Base-by-base conservation (phyloP, 1,140 invertebrate species). In the Solen grandis region DNA sequence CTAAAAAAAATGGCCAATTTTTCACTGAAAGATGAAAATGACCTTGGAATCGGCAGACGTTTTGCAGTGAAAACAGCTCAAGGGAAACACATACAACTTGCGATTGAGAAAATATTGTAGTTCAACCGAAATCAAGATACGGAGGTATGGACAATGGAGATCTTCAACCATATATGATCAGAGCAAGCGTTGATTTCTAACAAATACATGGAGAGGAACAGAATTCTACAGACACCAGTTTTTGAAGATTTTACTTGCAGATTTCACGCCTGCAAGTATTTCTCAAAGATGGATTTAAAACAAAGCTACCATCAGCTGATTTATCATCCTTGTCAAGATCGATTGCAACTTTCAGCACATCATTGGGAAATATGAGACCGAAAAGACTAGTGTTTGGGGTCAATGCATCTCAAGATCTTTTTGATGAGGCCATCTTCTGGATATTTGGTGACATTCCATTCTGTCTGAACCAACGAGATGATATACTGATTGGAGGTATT, bases 401-500 rank as follows among this genome's bases (percentile, higher is more conserved):
- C 5, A 69, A 80, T 33, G 46, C 65, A 14, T 84, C 76, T 36
- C 65, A 79, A 66, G 75, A 83, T 62, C 38, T 74, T 16, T 83
- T 84, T 72, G 77, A 84, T 81, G 77, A 81, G 50, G 31, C 74
- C 10, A 81, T 76, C 55, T 75, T 35, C 14, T 59, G 66, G 36
- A 65, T 77, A 63, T 82, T 77, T 82, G 63, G 80, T 3, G 65
- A 62, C 41, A 77, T 81, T 69, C 78, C 82, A 0, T 70, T 72
- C 8, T 81, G 82, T 59, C 22, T 81, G 66, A 84, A 81, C 36
- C 78, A 81, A 33, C 52, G 76, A 38, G 72, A 81, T 63, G 78
- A 81, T 41, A 81, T 81, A 59, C 54, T 81, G 16, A 70, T 81
- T 16, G 73, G 82, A 36, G 78, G 72, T 5, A 46, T 16, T 0